Evolutionary conservation across 2,113 vertebrate species (phyloP).

Genomic region (Podarcis muralis): DNA sequence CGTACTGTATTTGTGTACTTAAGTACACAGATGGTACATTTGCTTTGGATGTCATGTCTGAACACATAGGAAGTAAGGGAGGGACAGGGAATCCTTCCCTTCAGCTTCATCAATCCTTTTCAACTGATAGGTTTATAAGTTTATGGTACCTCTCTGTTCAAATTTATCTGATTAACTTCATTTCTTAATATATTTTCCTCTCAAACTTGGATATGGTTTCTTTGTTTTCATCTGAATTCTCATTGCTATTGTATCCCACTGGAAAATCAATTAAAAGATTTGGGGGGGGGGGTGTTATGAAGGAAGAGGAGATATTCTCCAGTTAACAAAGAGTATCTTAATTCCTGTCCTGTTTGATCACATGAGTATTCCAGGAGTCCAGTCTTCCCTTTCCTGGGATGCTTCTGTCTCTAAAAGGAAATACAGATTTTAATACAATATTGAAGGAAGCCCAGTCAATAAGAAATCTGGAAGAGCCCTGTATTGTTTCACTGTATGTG

Average conservation of each 20-base stretch:
- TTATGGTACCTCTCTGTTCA: background rate
- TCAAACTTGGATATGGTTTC: background rate
- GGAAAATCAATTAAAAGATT: background rate
- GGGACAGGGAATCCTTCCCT: no score
- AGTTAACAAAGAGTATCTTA: background rate
- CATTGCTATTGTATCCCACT: background rate
- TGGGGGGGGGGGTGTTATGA: background rate
- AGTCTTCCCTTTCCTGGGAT: background rate
- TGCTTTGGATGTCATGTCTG: no score
- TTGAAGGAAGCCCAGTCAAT: background rate
- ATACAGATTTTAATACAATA: background rate
- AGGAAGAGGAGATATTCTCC: background rate
- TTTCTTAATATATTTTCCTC: background rate
- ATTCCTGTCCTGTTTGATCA: background rate
- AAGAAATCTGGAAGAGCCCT: background rate
- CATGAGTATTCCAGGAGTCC: background rate
- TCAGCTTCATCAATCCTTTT: background rate
- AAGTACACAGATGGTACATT: no score
- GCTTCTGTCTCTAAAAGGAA: background rate
- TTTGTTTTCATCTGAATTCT: background rate
- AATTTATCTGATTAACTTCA: background rate
- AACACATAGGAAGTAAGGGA: no score
- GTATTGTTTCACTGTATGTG: background rate
- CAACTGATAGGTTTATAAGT: background rate
- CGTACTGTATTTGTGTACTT: no score